Evolutionary conservation across 2,888 invertebrate species (phyloP).

Genomic region (Erebia epiphron): DNA sequence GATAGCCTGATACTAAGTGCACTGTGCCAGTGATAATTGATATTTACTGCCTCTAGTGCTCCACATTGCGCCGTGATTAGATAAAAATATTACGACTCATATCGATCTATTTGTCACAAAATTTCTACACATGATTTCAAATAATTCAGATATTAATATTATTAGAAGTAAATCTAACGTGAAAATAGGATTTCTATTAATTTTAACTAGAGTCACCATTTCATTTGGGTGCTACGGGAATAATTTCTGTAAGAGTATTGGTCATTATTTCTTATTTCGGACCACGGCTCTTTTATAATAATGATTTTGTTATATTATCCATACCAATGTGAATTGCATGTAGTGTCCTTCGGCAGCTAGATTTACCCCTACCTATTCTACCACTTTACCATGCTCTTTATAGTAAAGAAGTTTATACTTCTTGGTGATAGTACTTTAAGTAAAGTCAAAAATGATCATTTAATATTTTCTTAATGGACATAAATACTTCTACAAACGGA

Average conservation of each 20-base stretch:
- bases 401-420: too few species aligned
- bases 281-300: too few species aligned
- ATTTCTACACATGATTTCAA: constrained; percentile 17
- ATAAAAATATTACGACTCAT: constrained; percentile 37
- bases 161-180: not conserved
- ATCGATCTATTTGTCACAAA: constrained; percentile 39
- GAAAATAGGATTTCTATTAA: not conserved
- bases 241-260: not conserved
- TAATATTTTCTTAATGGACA: too few species aligned
- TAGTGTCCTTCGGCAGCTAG: too few species aligned
- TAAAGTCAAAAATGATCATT: too few species aligned
- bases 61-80: constrained; percentile 39
- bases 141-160: not conserved
- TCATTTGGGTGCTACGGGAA: not conserved
- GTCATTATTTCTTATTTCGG: too few species aligned
- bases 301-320: too few species aligned
- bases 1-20: constrained; percentile 31
- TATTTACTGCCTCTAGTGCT: constrained; percentile 30
- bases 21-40: constrained; percentile 42
- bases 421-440: too few species aligned
- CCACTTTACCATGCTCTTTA: too few species aligned
- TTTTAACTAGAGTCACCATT: not conserved
- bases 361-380: too few species aligned
- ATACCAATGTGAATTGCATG: too few species aligned
- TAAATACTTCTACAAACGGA: too few species aligned